Percentiles rank a stretch among this genome's conserved stretches.
These are phyloP conservation scores for Hypsibius dujardini DNA, from an alignment of 1,140 invertebrate genomes.

Conservation along the genomic window DNA sequence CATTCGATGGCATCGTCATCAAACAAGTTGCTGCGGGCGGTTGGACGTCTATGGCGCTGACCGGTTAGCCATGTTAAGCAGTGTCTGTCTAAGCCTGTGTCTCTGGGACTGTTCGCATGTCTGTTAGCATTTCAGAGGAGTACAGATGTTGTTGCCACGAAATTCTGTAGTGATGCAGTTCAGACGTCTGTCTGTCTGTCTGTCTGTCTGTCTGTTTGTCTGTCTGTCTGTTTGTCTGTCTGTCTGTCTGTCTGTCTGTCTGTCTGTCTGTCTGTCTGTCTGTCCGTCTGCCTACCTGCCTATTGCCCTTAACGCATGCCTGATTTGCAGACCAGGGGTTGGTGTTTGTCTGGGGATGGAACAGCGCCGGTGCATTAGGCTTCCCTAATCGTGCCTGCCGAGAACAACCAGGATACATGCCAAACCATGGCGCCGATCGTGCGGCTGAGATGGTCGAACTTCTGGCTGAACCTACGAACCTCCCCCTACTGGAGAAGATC, in stretches of 20 bases:
- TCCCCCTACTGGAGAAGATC: background rate
- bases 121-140: too few species aligned
- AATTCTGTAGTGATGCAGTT: too few species aligned
- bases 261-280: too few species aligned
- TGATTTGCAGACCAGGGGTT: background rate
- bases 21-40: background rate
- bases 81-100: too few species aligned
- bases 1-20: background rate
- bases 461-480: background rate
- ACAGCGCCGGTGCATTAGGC: conserved; percentile 9
- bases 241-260: too few species aligned
- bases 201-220: too few species aligned
- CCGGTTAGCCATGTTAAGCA: conserved; percentile 6
- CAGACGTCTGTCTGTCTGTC: too few species aligned
- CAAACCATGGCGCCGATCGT: background rate
- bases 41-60: conserved; percentile 4
- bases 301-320: too few species aligned
- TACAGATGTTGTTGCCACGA: too few species aligned
- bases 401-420: background rate
- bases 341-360: conserved; percentile 12
- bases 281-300: too few species aligned
- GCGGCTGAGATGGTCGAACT: background rate
- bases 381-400: background rate
- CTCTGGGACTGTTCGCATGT: too few species aligned
- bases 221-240: too few species aligned